phyloP scores from a whole-genome alignment of 2,797 vertebrate species.

The Labroides dimidiatus region DNA sequence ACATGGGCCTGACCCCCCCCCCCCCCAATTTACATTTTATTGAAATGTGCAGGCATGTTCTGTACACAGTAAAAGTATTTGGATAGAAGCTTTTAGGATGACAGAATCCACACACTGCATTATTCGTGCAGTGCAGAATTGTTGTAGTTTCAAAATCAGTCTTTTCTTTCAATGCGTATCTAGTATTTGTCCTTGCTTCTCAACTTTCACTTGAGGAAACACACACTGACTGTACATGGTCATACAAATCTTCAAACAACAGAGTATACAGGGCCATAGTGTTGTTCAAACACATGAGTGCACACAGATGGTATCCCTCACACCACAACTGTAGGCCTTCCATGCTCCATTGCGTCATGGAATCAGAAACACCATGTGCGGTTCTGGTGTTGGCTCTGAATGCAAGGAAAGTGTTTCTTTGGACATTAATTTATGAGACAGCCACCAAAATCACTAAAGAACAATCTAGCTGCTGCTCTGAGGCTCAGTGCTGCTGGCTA shows the following conservation, averaged over 20 bases:
- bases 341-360: constrained; percentile 72
- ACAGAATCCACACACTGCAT: constrained; percentile 26
- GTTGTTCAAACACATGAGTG: constrained; percentile 34
- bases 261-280: constrained; percentile 30
- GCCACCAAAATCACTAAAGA: constrained; percentile 38
- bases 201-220: constrained; percentile 23
- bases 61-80: too few relatives aligned
- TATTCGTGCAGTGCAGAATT: constrained; percentile 22
- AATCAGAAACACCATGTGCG: constrained; percentile 58
- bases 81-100: background rate
- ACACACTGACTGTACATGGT: background rate
- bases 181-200: constrained; percentile 35
- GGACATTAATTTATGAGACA: constrained; percentile 57
- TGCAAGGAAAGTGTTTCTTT: constrained; percentile 35
- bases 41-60: background rate
- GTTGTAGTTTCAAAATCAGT: constrained; percentile 56
- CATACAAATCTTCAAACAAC: constrained; percentile 13
- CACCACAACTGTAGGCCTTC: constrained; percentile 44
- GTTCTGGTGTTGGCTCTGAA: constrained; percentile 57
- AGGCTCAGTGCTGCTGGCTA: constrained; percentile 21
- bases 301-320: constrained; percentile 64
- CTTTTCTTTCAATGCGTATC: constrained; percentile 51
- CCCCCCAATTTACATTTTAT: too few relatives aligned
- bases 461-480: too few relatives aligned
- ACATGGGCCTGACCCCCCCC: constrained; percentile 14